Conservation (phyloP, 2,888 invertebrate species). For the Hydriomena furcata region DNA sequence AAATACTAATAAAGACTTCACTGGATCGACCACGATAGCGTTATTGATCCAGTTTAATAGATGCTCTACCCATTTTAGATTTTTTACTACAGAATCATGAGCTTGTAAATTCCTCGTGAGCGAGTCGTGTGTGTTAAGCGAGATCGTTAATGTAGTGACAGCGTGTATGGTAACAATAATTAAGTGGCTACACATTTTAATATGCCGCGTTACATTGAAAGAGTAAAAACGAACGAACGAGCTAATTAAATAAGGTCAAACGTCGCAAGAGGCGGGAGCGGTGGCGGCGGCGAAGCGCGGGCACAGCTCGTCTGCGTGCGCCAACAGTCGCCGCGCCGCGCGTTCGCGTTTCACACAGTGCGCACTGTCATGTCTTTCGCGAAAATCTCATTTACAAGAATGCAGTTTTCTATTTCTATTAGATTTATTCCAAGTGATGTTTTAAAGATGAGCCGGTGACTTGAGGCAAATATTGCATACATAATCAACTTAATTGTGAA, state of each 20-base stretch:
- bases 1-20: conserved; percentile 29
- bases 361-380: conserved; percentile 36
- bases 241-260: conserved; percentile 84
- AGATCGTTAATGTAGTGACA: conserved; percentile 41
- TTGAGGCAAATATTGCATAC: neutral
- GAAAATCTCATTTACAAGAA: conserved; percentile 9
- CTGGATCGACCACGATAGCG: conserved; percentile 25
- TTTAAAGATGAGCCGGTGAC: neutral
- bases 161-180: conserved; percentile 72
- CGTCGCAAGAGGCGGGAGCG: conserved; percentile 60
- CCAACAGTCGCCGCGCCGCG: conserved; percentile 56
- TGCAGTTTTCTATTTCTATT: neutral
- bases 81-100: conserved; percentile 16
- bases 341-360: conserved; percentile 43
- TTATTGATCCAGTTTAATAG: conserved; percentile 20
- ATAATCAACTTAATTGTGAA: conserved; percentile 3
- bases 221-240: conserved; percentile 80
- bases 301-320: conserved; percentile 42
- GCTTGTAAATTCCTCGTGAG: conserved; percentile 12
- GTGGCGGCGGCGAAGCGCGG: conserved; percentile 46
- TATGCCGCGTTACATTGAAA: conserved; percentile 74
- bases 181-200: conserved; percentile 75
- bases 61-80: conserved; percentile 18
- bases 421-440: conserved; percentile 4
- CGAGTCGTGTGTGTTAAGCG: conserved; percentile 19